A percentile compares a stretch with the other conserved stretches of the same genome.
phyloP scores from a whole-genome alignment of 2,888 invertebrate genomes.

The Conops quadrifasciatus region DNA sequence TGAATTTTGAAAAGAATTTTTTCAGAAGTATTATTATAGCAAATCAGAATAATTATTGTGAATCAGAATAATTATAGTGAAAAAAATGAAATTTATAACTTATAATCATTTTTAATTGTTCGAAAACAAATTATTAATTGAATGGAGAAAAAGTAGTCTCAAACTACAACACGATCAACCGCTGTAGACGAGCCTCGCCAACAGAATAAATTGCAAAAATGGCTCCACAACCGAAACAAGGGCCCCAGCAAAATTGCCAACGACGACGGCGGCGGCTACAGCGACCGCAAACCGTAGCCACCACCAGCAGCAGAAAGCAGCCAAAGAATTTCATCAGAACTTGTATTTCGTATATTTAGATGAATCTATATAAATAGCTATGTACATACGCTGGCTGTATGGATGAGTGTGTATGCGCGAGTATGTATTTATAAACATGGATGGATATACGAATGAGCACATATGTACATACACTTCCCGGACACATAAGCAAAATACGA shows the following conservation, averaged over 20 bases:
- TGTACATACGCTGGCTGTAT: not conserved
- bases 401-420: not conserved
- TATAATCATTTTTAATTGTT: too few species aligned
- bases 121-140: too few species aligned
- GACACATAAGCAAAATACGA: not conserved
- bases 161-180: not conserved
- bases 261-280: not conserved
- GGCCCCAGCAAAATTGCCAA: slow-evolving; percentile 11
- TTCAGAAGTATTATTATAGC: too few species aligned
- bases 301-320: slow-evolving; percentile 23
- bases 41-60: too few species aligned
- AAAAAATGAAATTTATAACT: too few species aligned
- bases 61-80: too few species aligned
- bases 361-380: not conserved
- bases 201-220: slow-evolving; percentile 28
- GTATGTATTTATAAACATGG: not conserved
- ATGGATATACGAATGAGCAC: slow-evolving; percentile 9
- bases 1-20: too few species aligned
- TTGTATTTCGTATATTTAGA: not conserved
- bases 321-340: slow-evolving; percentile 60
- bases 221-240: slow-evolving; percentile 27
- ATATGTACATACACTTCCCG: too few species aligned
- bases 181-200: slow-evolving; percentile 23
- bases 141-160: not conserved
- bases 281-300: slow-evolving; percentile 5